These are phyloP conservation scores for Malacoctenus gilli DNA, from an alignment of 2,797 vertebrate species.

Conservation along the genomic window DNA sequence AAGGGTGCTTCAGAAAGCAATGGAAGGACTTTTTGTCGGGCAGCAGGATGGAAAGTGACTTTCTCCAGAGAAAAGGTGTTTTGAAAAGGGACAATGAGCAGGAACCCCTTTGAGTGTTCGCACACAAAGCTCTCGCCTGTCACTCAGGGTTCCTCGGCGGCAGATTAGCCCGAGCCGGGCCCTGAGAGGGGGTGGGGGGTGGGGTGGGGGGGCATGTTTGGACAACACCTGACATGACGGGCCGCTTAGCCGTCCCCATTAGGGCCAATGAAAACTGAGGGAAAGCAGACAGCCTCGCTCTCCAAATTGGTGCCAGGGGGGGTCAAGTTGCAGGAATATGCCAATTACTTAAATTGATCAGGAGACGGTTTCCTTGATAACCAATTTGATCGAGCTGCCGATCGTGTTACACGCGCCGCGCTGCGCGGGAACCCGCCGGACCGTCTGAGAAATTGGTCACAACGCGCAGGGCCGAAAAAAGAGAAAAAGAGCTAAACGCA, in stretches of 20 bases:
- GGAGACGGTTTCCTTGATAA: slow-evolving; percentile 96
- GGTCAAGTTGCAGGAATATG: slow-evolving; percentile 98
- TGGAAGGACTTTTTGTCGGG: slow-evolving; percentile 10
- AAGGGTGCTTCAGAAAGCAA: background rate
- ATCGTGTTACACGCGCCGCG: slow-evolving; percentile 88
- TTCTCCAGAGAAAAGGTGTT: slow-evolving; percentile 12
- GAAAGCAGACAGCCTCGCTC: slow-evolving; percentile 86
- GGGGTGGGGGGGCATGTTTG: slow-evolving; percentile 58
- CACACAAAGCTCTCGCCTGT: slow-evolving; percentile 59
- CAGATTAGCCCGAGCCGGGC: slow-evolving; percentile 52
- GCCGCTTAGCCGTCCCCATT: slow-evolving; percentile 91
- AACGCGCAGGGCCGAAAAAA: no score
- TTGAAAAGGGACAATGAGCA: slow-evolving; percentile 45
- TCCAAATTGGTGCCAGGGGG: slow-evolving; percentile 89
- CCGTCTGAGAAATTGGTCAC: slow-evolving; percentile 83
- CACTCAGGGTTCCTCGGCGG: slow-evolving; percentile 52
- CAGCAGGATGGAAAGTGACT: slow-evolving; percentile 24
- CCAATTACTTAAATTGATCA: slow-evolving; percentile 99
- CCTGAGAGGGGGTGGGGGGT: slow-evolving; percentile 14
- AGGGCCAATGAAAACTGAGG: slow-evolving; percentile 93
- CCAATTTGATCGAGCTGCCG: slow-evolving; percentile 93
- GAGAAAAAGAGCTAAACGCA: slow-evolving; percentile 72
- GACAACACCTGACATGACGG: slow-evolving; percentile 78
- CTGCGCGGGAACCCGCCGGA: slow-evolving; percentile 40
- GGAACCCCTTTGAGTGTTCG: slow-evolving; percentile 44